A percentile compares a stretch with the other conserved stretches of the same genome.
Conservation (phyloP, 1,140 invertebrate genomes). For the Zaprionus tsacasi region DNA sequence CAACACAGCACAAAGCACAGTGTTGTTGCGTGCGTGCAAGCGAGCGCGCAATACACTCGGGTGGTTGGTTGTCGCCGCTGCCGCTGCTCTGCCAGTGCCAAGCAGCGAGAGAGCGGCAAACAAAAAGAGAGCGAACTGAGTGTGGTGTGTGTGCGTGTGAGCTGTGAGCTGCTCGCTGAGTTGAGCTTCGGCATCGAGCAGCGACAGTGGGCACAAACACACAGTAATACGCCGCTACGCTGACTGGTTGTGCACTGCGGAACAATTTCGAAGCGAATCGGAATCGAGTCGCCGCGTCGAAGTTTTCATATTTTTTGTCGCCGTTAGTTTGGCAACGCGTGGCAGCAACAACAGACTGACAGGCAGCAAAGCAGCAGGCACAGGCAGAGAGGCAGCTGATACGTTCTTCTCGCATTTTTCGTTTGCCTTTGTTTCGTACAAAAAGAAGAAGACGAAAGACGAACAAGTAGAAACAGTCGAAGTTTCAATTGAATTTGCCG, state of each 20-base stretch:
- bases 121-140: not conserved
- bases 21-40: conserved; percentile 25
- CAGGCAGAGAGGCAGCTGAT: conserved; percentile 3
- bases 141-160: conserved; percentile 10
- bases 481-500: conserved; percentile 35
- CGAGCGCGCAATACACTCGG: conserved; percentile 21
- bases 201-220: conserved; percentile 53
- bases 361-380: not conserved
- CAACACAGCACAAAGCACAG: not conserved
- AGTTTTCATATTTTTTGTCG: conserved; percentile 11
- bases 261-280: conserved; percentile 18
- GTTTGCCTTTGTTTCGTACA: conserved; percentile 27
- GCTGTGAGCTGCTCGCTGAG: conserved; percentile 28
- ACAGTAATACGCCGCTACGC: conserved; percentile 67
- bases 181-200: conserved; percentile 38
- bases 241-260: conserved; percentile 66
- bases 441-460: conserved; percentile 19
- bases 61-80: conserved; percentile 30
- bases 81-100: conserved; percentile 3
- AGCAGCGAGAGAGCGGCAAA: not conserved
- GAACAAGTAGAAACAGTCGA: conserved; percentile 12
- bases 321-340: conserved; percentile 35
- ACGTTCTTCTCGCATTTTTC: conserved; percentile 29
- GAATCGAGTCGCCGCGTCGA: not conserved
- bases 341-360: conserved; percentile 46